Evolutionary conservation across 1,140 invertebrate genomes (phyloP).

Genomic region (Cherax destructor): DNA sequence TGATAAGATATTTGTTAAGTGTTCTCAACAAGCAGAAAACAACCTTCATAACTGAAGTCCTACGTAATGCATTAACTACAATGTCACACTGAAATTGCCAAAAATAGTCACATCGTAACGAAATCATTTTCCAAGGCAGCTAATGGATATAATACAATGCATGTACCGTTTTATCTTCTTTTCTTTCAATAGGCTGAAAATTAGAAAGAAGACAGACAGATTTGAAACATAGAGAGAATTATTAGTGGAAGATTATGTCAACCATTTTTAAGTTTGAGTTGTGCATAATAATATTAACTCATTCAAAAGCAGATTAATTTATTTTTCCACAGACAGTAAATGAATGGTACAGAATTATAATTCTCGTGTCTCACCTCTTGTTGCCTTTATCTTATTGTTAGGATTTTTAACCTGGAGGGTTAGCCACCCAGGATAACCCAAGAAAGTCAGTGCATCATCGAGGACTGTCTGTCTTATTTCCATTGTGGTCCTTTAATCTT

Average conservation of each 20-base stretch:
- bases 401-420: too few species aligned
- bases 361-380: constrained; percentile 10
- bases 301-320: background rate
- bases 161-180: constrained; percentile 23
- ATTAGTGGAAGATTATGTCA: constrained; percentile 38
- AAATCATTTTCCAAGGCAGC: too few species aligned
- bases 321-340: constrained; percentile 21
- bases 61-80: too few species aligned
- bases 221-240: constrained; percentile 24
- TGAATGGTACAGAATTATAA: background rate
- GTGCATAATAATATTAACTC: constrained; percentile 17
- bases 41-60: too few species aligned
- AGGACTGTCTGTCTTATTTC: too few species aligned
- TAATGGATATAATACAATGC: background rate
- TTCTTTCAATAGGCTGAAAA: constrained; percentile 44
- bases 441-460: too few species aligned
- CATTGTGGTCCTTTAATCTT: too few species aligned
- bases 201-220: constrained; percentile 31
- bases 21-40: too few species aligned
- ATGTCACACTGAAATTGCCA: too few species aligned
- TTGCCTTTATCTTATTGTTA: background rate
- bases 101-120: too few species aligned
- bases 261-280: constrained; percentile 10
- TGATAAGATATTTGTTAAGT: too few species aligned
- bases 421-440: too few species aligned